Conservation (phyloP, 2,797 vertebrate genomes). For the Tangara arthus region DNA sequence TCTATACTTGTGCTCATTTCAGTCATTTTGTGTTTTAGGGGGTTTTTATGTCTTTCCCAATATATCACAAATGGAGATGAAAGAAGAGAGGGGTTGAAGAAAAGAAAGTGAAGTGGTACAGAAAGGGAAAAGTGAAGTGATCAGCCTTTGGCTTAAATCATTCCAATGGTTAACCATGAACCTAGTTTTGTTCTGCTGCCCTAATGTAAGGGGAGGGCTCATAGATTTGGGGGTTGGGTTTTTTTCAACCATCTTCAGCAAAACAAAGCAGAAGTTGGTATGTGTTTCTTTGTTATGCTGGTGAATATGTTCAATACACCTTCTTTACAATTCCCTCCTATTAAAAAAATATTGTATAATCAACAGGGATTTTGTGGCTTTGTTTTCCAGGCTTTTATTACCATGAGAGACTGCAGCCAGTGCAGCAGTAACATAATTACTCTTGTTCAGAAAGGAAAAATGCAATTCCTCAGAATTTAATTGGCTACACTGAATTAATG, state of each 20-base stretch:
- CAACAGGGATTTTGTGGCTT: background rate
- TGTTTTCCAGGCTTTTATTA: background rate
- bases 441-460: background rate
- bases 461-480: background rate
- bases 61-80: background rate
- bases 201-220: background rate
- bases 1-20: background rate
- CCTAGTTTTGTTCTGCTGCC: background rate
- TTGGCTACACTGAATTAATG: conserved; percentile 21
- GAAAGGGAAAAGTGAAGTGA: background rate
- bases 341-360: background rate
- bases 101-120: background rate
- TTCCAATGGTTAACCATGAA: background rate
- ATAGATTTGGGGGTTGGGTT: background rate
- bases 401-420: background rate
- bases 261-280: background rate
- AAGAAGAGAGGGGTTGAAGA: background rate
- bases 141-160: background rate
- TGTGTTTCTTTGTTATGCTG: background rate
- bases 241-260: background rate
- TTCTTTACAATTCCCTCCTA: background rate
- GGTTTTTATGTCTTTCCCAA: background rate
- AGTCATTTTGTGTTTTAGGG: background rate
- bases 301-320: background rate
- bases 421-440: background rate